Evolutionary conservation across 1,140 invertebrate genomes (phyloP), one percentile per base, ranked within the genome.

Genomic region (Metaphire vulgaris): DNA sequence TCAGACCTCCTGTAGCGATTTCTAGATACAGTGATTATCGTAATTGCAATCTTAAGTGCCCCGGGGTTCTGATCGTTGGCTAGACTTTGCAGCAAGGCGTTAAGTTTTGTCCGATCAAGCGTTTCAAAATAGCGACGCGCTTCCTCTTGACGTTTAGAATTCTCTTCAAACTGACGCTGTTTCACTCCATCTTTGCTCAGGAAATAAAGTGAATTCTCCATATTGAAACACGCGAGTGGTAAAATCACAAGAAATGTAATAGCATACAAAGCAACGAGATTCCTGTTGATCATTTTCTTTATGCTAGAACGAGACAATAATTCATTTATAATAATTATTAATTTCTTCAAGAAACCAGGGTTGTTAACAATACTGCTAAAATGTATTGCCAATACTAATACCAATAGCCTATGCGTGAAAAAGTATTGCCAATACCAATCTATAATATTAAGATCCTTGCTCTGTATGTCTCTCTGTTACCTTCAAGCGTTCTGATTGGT

Each of bases 1-100:
- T n/a, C n/a, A n/a, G n/a, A n/a, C 76, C 33, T 14, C 15, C 64
- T 33, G 29, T 80, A 79, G 6, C 80, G 74, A 34, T 81, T 81
- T 64, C 81, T 31, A 12, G 81, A 80, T 16, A 82, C 80, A 21
- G 82, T 79, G 69, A 82, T 78, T 21, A 82, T 77, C 0, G 80
- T 79, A 21, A 83, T 76, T 21, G 79, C 80, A 26, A 82, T 73
- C 21, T 21, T 6, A 56, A 56, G 69, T 81, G 78, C 68, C 77
- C 69, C 6, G 56, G 16, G 33, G 2, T 41, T 77, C 1, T 30
- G 6, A 2, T 21, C 1, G 65, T 26, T 32, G 1, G 33, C 1
- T 1, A 2, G n/a, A 12, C 14, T 0, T 30, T 70, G 33, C 16
- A 6, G 31, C 6, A 34, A 16, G 16, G 34, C 31, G 30, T 64